Evolutionary conservation across 1,140 invertebrate species (phyloP).

Genomic region (Eupeodes corollae): DNA sequence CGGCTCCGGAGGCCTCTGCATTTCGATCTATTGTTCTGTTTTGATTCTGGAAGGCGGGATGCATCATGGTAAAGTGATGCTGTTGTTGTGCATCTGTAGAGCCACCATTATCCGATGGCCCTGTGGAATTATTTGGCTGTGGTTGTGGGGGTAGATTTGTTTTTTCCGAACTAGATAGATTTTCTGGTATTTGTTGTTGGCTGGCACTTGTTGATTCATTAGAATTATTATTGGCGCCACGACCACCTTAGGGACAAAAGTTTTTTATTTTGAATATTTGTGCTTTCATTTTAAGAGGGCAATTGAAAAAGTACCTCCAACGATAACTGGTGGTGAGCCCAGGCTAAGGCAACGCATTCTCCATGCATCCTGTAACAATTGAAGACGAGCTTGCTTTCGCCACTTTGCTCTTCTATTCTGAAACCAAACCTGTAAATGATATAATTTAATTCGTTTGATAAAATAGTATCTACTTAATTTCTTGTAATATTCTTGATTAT

Average conservation of each 20-base stretch:
- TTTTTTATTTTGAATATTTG: too few relatives aligned
- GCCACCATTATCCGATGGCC: too few relatives aligned
- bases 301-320: slow-evolving; percentile 22
- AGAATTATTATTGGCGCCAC: neutral
- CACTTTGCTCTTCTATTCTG: slow-evolving; percentile 80
- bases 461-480: too few relatives aligned
- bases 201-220: too few relatives aligned
- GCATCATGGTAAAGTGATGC: slow-evolving; percentile 32
- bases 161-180: neutral
- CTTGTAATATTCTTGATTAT: too few relatives aligned
- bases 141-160: too few relatives aligned
- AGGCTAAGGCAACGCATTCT: slow-evolving; percentile 74
- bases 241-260: neutral
- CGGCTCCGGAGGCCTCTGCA: slow-evolving; percentile 6
- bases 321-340: slow-evolving; percentile 46
- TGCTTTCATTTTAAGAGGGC: neutral
- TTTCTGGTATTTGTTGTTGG: neutral
- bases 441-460: too few relatives aligned
- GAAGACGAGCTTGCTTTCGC: slow-evolving; percentile 74
- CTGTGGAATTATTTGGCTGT: too few relatives aligned
- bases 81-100: too few relatives aligned
- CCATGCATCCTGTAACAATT: slow-evolving; percentile 79
- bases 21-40: slow-evolving; percentile 11
- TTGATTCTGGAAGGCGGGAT: slow-evolving; percentile 30
- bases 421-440: slow-evolving; percentile 64